Base-by-base conservation (phyloP, 2,797 vertebrate genomes). In the Apogon hyalosoma region DNA sequence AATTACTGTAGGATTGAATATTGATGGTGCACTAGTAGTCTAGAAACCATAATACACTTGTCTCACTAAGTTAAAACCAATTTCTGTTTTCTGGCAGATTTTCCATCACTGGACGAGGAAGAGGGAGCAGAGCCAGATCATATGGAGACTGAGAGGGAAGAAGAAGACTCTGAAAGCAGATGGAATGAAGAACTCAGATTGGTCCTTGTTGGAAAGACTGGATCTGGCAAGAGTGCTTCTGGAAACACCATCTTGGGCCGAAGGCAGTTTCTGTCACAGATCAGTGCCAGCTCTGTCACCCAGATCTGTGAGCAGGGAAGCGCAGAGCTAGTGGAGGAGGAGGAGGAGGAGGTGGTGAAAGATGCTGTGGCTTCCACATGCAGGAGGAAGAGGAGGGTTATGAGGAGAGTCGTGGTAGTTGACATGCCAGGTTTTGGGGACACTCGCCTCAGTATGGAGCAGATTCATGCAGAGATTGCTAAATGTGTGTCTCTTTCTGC, bases 351-450 rank as follows among this genome's bases (percentile, higher is more conserved):
- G 3, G 81, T 51, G 0, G 13, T 15, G 0, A 46, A 41, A 12
- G 39, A 1, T 4, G 13, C 49, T 3, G 39, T 41, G 33, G 0
- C 47, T 6, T 72, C 45, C 33, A 36, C 33, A 36, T 36, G 33
- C 33, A 83, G 6, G 76, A 73, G 2, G 79, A 59, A 0, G 33
- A 77, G 24, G 39, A 76, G 59, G 42, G 46, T 9, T 36, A 36
- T 8, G 69, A 89, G 49, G 41, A 87, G 65, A 54, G 54, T 94
- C n/a, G 6, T 33, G 14, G 92, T 94, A 54, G 87, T 94, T 7
- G 94, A 95, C 73, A 90, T 93, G 90, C 93, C 93, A 0, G 94
- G 94, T 7, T 93, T 94, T 15, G 91, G 92, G 13, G 93, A 94
- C 89, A 94, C 94, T 10, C 84, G 72, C 3, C 79, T 91, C 28